Conservation (phyloP, 2,113 vertebrate species). For the Anarhynchus alexandrinus region DNA sequence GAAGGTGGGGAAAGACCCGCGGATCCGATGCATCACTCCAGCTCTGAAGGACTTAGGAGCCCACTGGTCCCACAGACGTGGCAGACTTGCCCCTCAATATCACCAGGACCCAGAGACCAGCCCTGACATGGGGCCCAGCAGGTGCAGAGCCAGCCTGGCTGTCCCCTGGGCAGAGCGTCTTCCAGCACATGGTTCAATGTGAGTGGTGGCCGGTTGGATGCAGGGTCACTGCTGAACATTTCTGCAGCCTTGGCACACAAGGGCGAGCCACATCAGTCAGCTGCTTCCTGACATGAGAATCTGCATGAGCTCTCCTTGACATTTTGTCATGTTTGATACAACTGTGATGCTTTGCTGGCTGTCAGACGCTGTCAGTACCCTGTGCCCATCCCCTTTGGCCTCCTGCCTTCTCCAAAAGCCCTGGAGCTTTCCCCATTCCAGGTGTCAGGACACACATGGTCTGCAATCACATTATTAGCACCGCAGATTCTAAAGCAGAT, state of each 20-base stretch:
- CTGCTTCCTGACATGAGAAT: not conserved
- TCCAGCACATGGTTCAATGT: accelerated
- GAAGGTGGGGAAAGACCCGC: no score
- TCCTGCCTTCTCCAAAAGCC: not conserved
- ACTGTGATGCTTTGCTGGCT: not conserved
- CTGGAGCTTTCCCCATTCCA: not conserved
- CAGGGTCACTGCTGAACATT: not conserved
- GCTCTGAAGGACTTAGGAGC: no score
- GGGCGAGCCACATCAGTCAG: not conserved
- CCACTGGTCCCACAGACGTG: not conserved
- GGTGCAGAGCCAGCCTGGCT: not conserved
- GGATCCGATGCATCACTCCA: no score
- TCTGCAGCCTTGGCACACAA: not conserved
- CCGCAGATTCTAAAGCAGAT: not conserved
- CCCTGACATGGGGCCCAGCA: accelerated
- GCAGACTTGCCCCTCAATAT: not conserved
- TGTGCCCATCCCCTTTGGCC: not conserved
- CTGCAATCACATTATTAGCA: not conserved
- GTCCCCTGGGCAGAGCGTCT: not conserved
- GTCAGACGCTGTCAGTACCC: not conserved
- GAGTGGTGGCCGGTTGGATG: not conserved
- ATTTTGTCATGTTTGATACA: not conserved
- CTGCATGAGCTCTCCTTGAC: not conserved
- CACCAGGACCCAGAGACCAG: not conserved
- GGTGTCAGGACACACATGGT: not conserved